These are phyloP conservation scores for Armadillidium nasatum DNA, from an alignment of 1,140 invertebrate species.

Conservation along the genomic window DNA sequence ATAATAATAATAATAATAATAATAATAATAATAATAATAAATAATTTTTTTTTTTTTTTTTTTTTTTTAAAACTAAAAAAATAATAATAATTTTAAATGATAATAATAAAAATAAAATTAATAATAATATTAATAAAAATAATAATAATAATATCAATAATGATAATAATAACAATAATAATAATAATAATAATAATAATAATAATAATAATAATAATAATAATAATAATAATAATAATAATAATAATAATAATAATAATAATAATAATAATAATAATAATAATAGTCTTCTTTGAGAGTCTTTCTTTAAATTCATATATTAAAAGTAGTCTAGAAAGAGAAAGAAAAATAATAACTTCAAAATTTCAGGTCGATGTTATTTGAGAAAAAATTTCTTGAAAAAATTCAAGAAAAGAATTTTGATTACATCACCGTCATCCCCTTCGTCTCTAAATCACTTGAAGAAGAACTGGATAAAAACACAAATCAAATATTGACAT, in stretches of 20 bases:
- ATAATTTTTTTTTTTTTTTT: no score
- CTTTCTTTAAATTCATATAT: no score
- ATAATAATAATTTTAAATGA: constrained; percentile 3
- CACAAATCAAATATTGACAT: constrained; percentile 79
- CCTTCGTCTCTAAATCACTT: constrained; percentile 78
- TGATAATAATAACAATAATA: background rate
- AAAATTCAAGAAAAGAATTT: constrained; percentile 60
- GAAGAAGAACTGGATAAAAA: constrained; percentile 85
- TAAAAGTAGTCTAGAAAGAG: no score
- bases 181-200: background rate
- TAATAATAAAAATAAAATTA: background rate
- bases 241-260: no score
- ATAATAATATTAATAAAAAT: background rate
- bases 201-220: background rate
- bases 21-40: no score
- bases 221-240: background rate
- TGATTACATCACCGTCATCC: constrained; percentile 71
- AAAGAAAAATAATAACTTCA: background rate
- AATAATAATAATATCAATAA: background rate
- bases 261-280: no score
- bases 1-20: background rate
- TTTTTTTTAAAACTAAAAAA: no score
- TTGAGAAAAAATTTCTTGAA: constrained; percentile 79
- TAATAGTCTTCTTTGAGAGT: no score
- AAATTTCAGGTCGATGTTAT: background rate